Conservation (phyloP, 35 echinoderm and acorn worm genomes). For the Apostichopus californicus region DNA sequence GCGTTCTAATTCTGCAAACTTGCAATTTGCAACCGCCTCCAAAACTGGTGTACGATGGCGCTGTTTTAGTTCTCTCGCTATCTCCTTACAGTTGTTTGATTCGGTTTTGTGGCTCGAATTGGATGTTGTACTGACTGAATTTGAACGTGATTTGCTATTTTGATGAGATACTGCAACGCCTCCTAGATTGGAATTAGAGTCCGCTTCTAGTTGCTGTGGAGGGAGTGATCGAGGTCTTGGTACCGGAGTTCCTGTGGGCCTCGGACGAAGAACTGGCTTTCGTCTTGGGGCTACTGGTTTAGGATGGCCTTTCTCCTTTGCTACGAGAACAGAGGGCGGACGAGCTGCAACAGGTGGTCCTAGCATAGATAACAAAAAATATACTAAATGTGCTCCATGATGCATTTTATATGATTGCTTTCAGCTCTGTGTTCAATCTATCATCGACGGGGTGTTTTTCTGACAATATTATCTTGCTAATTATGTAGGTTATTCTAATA, state of each 20-base stretch:
- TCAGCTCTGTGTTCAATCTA: no score
- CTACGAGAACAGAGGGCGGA: no score
- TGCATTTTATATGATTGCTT: no score
- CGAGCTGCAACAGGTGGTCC: no score
- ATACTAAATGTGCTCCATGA: no score
- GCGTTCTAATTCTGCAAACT: not conserved
- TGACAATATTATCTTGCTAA: no score
- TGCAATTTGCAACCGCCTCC: not conserved
- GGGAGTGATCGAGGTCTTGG: not conserved
- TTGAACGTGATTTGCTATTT: not conserved
- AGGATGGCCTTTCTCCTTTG: not conserved
- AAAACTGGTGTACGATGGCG: not conserved
- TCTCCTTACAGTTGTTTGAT: not conserved
- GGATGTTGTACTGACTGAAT: not conserved
- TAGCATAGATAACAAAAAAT: no score
- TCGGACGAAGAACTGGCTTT: not conserved
- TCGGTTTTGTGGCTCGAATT: not conserved
- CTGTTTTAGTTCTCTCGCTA: not conserved
- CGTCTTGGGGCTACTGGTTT: not conserved
- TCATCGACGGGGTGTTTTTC: no score
- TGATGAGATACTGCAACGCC: not conserved
- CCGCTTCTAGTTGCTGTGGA: not conserved
- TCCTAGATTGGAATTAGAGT: not conserved
- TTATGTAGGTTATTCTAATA: no score
- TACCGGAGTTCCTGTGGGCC: not conserved